Conservation (phyloP, 2,888 invertebrate species). For the Dasysyrphus albostriatus region DNA sequence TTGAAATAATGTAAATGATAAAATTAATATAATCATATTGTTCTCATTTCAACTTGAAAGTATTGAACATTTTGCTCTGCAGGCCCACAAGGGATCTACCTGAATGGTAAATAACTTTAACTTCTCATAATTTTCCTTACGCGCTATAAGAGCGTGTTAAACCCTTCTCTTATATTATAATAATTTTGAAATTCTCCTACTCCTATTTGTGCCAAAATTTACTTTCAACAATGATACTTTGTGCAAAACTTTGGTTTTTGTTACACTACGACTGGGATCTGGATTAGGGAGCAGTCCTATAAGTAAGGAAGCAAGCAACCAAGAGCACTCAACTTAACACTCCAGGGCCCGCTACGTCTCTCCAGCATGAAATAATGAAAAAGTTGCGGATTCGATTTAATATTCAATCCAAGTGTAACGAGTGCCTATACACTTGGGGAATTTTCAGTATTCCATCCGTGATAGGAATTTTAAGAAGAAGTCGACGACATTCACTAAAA, state of each 20-base stretch:
- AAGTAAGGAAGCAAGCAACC: not conserved
- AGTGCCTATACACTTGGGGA: slow-evolving; percentile 48
- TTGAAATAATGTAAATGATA: not conserved
- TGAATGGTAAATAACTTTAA: not conserved
- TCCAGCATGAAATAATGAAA: not conserved
- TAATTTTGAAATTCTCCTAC: slow-evolving; percentile 12
- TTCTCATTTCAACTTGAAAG: not conserved
- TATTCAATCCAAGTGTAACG: slow-evolving; percentile 64
- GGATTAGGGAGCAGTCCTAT: not conserved
- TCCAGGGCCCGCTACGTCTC: not conserved
- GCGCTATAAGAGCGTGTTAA: not conserved
- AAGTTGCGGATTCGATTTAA: slow-evolving; percentile 46
- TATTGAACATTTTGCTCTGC: not conserved
- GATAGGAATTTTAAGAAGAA: slow-evolving; percentile 49
- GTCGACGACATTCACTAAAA: not conserved
- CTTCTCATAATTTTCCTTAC: not conserved
- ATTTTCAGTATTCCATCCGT: slow-evolving; percentile 48
- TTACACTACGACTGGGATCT: not conserved
- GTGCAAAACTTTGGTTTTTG: slow-evolving; percentile 24
- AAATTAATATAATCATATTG: not conserved
- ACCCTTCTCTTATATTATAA: not conserved
- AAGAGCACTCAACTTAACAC: slow-evolving; percentile 20
- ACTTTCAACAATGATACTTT: slow-evolving; percentile 28
- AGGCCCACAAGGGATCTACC: not conserved
- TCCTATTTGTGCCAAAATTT: not conserved